These are phyloP conservation scores for Drosophila buzzatii DNA, from an alignment of 2,888 invertebrate genomes.

Conservation along the genomic window DNA sequence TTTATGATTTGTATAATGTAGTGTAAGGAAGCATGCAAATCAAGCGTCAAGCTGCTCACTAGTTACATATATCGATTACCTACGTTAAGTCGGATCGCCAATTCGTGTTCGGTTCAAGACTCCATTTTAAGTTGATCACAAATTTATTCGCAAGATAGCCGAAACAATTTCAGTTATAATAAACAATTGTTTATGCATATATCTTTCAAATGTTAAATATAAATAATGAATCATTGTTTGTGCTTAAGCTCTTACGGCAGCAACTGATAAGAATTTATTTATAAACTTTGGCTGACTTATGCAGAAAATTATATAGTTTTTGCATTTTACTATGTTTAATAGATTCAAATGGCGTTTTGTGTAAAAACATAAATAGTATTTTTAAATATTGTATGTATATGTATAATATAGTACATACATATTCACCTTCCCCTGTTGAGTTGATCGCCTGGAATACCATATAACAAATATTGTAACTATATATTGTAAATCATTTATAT, in stretches of 20 bases:
- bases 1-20: background rate
- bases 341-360: background rate
- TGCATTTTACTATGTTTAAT: background rate
- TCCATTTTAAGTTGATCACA: background rate
- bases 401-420: too few species aligned
- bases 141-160: background rate
- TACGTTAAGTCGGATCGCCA: background rate
- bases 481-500: too few species aligned
- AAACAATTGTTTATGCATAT: background rate
- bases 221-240: conserved; percentile 13
- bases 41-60: conserved; percentile 3
- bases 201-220: background rate
- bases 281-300: background rate
- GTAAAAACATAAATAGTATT: too few species aligned
- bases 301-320: background rate
- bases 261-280: conserved; percentile 29
- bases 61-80: conserved; percentile 10
- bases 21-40: background rate
- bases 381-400: too few species aligned
- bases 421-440: background rate
- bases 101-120: background rate
- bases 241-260: background rate
- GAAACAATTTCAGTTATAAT: background rate
- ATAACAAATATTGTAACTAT: too few species aligned
- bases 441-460: background rate